Evolutionary conservation across 2,797 vertebrate genomes (phyloP).

Genomic region (Coluber constrictor): DNA sequence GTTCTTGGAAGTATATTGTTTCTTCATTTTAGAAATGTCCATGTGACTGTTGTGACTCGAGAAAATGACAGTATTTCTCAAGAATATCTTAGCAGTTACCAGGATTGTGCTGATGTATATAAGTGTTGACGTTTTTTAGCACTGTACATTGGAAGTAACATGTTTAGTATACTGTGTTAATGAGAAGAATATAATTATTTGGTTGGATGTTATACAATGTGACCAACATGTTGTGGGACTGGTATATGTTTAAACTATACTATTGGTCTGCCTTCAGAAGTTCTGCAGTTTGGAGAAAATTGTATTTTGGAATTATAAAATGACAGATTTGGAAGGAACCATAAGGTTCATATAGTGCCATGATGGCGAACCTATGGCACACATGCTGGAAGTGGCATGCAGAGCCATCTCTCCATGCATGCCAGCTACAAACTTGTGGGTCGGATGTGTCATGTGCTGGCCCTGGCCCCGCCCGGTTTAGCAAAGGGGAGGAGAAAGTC

Average conservation of each 20-base stretch:
- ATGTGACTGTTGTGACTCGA: slow-evolving; percentile 38
- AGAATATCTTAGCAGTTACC: slow-evolving; percentile 44
- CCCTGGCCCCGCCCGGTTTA: no score
- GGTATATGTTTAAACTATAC: slow-evolving; percentile 33
- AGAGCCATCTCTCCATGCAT: no score
- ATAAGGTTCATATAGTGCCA: background rate
- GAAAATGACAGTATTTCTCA: slow-evolving; percentile 34
- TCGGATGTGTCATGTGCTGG: no score
- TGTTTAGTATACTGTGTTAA: slow-evolving; percentile 42
- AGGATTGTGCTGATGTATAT: slow-evolving; percentile 23
- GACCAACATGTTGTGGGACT: slow-evolving; percentile 26
- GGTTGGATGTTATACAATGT: background rate
- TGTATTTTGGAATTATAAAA: background rate
- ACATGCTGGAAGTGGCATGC: no score
- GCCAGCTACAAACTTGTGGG: no score
- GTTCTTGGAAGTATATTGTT: slow-evolving; percentile 21
- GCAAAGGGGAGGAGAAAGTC: no score
- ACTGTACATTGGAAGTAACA: slow-evolving; percentile 8
- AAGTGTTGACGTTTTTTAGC: slow-evolving; percentile 30
- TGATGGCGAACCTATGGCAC: no score
- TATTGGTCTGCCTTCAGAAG: background rate
- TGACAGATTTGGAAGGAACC: background rate
- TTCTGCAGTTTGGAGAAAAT: slow-evolving; percentile 33
- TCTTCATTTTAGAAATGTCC: slow-evolving; percentile 35
- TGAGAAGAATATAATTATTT: slow-evolving; percentile 23